Base-by-base conservation (phyloP, 2,888 invertebrate species). In the Cephus sareptanus region DNA sequence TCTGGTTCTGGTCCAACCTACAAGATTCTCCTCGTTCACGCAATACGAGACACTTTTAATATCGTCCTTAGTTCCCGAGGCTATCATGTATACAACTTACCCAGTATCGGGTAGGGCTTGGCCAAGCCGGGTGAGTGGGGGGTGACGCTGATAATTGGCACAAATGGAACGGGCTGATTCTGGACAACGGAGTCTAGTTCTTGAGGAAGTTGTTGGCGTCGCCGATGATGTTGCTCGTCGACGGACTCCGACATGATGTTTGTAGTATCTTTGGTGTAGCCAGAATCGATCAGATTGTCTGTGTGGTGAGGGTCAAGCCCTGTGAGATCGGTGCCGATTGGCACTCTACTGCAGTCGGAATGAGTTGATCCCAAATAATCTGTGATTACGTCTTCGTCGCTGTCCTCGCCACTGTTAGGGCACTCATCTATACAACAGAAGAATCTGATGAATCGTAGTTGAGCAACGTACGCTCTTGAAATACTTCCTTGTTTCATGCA, bases 71-170 rank as follows among this genome's bases (percentile, higher is more conserved):
- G 40, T 40, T 40, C 6, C 4, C 40, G 40, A 40, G 1, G 40
- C 68, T 31, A 77, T 78, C 13, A 37, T 56, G 31, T 69, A 73
- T 40, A 37, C 6, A 68, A 83, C 85, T 89, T 90, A 93, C 93
- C 93, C 79, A 94, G 92, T 83, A 95, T 93, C 78, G 94, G 94
- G 89, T 95, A 94, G 85, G 94, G 94, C 85, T 95, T 95, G 83
- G 94, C 94, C 81, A 91, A 83, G 80, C 96, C 96, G 15, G 97
- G 97, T 83, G 97, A 97, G 92, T 97, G 97, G 30, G 97, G 97
- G 79, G 97, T 97, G 83, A 97, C 97, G 92, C 96, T 97, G 90
- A 97, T 97, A 79, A 95, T 97, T 81, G 97, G 97, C 89, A 96
- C 96, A 90, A 95, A 91, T 77, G 94, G 91, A 88, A 88, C 89